Base-by-base conservation (phyloP, 2,797 vertebrate genomes). In the Phrynocephalus vlangalii region DNA sequence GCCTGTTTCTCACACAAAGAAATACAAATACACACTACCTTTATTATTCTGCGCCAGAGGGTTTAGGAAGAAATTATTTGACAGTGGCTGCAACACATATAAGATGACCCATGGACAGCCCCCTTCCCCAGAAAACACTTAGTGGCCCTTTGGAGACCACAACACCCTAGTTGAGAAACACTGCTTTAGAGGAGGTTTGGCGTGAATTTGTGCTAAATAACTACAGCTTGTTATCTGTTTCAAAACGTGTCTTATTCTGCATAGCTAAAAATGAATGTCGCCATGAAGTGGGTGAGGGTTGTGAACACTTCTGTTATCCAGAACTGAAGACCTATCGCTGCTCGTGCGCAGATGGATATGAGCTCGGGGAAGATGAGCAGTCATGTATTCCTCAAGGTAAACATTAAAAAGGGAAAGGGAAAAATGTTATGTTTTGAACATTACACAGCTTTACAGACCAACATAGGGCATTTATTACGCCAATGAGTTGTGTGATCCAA, bases 271-370 rank as follows among this genome's bases (percentile, higher is more conserved):
- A 96, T 0, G 94, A 97, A 92, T 98, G 98, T 93, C 96, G 95
- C 3, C 95, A 95, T 0, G 72, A 96, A 82, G 92, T 92, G 87
- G 90, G 87, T 0, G 92, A 94, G 0, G 97, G 97, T 0, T 99
- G 98, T 80, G 96, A 98, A 52, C 98, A 99, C 84, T 97, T 98
- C 92, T 99, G 98, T 95, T 97, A 94, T 7, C 96, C 95, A 0
- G 94, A 92, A 18, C 91, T 88, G 0, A 8, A 60, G 0, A 91
- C 94, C 16, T 98, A 96, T 89, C 79, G 0, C 15, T 99, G 98
- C 82, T 98, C 97, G 89, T 99, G 98, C 68, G 93, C 97, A 0
- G 63, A 93, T 0, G 98, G 98, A 85, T 98, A 98, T 28, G 88
- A 73, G 77, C 96, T 99, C 0, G 97, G 97, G 60, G 71, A 87